Base-by-base conservation (phyloP, 2,797 vertebrate genomes). In the Semaprochilodus insignis region DNA sequence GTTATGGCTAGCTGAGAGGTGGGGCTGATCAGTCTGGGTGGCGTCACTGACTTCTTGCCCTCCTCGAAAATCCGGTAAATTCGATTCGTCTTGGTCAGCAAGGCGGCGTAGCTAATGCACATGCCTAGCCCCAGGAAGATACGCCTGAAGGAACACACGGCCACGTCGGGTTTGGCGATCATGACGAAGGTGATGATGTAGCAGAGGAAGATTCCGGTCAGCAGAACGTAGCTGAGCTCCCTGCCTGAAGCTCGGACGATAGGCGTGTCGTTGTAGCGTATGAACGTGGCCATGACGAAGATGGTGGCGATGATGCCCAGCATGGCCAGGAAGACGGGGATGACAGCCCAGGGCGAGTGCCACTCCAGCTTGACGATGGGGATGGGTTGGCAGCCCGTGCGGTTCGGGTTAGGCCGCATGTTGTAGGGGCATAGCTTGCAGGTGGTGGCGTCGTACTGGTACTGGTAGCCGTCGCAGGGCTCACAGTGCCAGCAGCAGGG, bases 61-160 rank as follows among this genome's bases (percentile, higher is more conserved):
- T 98, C 98, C 89, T 99, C 98, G 11, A 99, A 99, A 90, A 99
- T 99, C 82, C 98, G 96, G 88, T 98, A 99, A 92, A 99, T 99
- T 78, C 98, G 95, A 90, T 99, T 99, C 83, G 98, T 99, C 92
- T 99, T 99, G 63, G 98, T 99, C 70, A 99, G 94, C 82, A 99
- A 95, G 0, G 98, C 98, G 0, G 98, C 98, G 0, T 99, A 99
- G 90, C 98, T 99, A 92, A 99, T 99, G 91, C 98, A 99, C 98
- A 99, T 99, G 14, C 98, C 98, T 89, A 99, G 88, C 66, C 98
- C 98, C 81, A 99, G 81, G 94, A 99, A 99, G 90, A 99, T 95
- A 21, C 98, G 93, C 51, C 98, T 94, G 92, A 99, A 99, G 80
- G 98, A 98, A 82, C 98, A 99, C 16, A 99, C 97, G 0, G 95